Evolutionary conservation across 2,797 vertebrate species (phyloP), one percentile per base, ranked within the genome.

Genomic region (Pelochelys cantorii): DNA sequence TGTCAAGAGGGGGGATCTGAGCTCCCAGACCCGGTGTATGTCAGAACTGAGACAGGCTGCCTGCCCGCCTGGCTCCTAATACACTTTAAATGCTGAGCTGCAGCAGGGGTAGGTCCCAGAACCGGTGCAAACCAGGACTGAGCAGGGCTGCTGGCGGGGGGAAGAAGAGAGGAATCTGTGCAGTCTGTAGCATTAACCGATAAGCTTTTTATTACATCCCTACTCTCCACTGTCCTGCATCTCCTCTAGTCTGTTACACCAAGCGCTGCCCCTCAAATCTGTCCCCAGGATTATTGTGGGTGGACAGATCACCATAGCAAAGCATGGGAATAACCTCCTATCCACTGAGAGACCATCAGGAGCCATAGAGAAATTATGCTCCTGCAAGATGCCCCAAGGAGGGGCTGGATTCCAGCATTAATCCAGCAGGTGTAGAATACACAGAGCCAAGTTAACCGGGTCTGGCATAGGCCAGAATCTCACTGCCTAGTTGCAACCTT

Each of bases 221-320:
- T 48, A 48, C 42, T 4, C 11, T 0, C 0, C 79, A 20, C 29
- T 3, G 2, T 12, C 13, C 23, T 14, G 23, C 37, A 27, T 1
- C 25, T 52, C 25, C 17, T 52, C 42, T 29, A 27, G 7, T 29
- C 27, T 17, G 42, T 77, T 29, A 77, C 42, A 52, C 42, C 25
- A 77, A 77, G 52, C 8, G 42, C 42, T 42, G 25, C 11, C 10
- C 1, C 79, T 82, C 52, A 0, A 0, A 14, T 0, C 11, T 37
- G 14, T 6, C 75, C 34, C 68, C 3, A 0, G 0, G 0, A 3
- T 29, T 0, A 1, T 37, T 60, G 83, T 74, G 22, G 48, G 79
- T 75, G 84, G 83, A n/a, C 27, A 93, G 27, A 20, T 12, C 6
- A 11, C 6, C 42, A n/a, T 14, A 68, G 52, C 34, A 14, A 14